Percentiles rank a stretch among this genome's conserved stretches.
Conservation (phyloP, 2,888 invertebrate species). For the Geotrupes spiniger region DNA sequence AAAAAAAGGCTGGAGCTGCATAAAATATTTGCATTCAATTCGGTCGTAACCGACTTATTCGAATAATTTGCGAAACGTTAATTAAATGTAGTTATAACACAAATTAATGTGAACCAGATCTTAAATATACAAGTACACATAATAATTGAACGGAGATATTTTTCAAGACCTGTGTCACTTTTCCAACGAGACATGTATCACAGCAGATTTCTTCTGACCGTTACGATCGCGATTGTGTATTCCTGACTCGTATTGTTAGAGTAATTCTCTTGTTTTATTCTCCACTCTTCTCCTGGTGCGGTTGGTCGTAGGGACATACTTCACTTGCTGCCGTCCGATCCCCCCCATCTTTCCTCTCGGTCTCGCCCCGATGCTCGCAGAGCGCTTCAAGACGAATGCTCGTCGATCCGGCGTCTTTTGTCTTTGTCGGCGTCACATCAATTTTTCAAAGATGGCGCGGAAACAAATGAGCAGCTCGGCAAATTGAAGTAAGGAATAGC, state of each 20-base stretch:
- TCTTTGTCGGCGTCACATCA: constrained; percentile 53
- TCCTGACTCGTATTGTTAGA: constrained; percentile 45
- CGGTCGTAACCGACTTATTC: too few relatives aligned
- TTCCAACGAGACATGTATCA: constrained; percentile 16
- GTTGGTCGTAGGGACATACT: constrained; percentile 47
- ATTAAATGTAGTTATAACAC: too few relatives aligned
- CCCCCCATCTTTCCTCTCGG: constrained; percentile 26
- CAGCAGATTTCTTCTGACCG: constrained; percentile 18
- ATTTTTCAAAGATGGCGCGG: constrained; percentile 52
- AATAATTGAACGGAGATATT: too few relatives aligned
- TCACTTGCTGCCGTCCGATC: constrained; percentile 33
- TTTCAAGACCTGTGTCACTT: not conserved
- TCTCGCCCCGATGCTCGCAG: constrained; percentile 28
- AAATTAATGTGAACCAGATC: too few relatives aligned
- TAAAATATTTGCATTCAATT: too few relatives aligned
- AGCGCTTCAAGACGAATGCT: constrained; percentile 21
- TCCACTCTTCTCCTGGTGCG: constrained; percentile 39
- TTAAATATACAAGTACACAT: too few relatives aligned
- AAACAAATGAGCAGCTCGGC: constrained; percentile 52
- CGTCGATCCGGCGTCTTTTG: constrained; percentile 48
- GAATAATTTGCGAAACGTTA: too few relatives aligned
- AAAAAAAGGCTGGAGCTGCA: too few relatives aligned
- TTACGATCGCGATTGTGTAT: constrained; percentile 43
- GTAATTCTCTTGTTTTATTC: constrained; percentile 48
- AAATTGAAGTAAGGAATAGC: constrained; percentile 54